Percentiles rank a stretch among this genome's conserved stretches.
These are phyloP conservation scores for Craniophora ligustri DNA, from an alignment of 2,888 invertebrate species.

Conservation along the genomic window DNA sequence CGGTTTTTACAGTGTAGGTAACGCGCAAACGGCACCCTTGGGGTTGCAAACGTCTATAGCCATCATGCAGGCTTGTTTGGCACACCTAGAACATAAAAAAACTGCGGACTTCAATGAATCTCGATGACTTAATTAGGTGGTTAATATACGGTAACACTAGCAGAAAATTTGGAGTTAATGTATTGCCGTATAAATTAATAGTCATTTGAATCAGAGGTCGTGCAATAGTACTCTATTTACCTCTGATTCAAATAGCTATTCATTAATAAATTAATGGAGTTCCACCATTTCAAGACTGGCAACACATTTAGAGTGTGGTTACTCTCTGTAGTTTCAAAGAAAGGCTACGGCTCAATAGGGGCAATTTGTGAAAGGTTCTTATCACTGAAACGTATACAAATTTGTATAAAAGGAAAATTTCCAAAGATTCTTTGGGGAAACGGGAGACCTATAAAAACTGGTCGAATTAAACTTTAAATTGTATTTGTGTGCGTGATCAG, in stretches of 20 bases:
- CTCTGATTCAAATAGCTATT: neutral
- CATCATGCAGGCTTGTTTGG: no score
- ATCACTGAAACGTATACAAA: slow-evolving; percentile 20
- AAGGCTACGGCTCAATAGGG: slow-evolving; percentile 13
- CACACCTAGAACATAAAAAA: no score
- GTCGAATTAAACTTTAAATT: slow-evolving; percentile 26
- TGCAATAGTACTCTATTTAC: no score
- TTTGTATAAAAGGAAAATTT: slow-evolving; percentile 18
- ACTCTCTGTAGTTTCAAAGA: slow-evolving; percentile 7
- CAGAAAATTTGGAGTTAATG: no score
- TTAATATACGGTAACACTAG: no score
- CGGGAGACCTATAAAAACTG: slow-evolving; percentile 10
- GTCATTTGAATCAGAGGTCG: no score
- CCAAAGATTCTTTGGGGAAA: slow-evolving; percentile 16
- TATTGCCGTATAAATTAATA: no score
- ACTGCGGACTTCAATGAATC: no score
- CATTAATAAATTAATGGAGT: neutral
- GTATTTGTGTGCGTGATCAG: slow-evolving; percentile 35
- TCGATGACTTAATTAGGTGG: no score
- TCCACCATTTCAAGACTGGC: neutral
- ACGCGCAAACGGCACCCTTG: no score
- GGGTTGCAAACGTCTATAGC: no score
- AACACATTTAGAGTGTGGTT: neutral
- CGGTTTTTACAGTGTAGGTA: no score
- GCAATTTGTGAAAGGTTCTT: slow-evolving; percentile 21